Percentiles rank a stretch among this genome's conserved stretches.
phyloP scores from a whole-genome alignment of 2,888 invertebrate genomes.

The Campoplex capitator region DNA sequence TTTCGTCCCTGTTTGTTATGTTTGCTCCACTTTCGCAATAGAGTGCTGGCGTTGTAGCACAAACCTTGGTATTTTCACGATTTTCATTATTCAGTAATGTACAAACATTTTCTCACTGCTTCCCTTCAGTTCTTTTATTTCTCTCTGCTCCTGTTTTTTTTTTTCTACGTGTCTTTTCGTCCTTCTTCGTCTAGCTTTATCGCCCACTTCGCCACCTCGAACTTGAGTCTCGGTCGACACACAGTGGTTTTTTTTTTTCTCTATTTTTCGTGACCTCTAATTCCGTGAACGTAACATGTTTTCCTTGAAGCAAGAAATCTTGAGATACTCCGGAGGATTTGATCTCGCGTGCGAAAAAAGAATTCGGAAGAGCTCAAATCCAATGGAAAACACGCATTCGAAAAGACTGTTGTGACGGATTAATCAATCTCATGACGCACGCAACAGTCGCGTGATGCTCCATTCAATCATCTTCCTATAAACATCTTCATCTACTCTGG shows the following conservation, averaged over 20 bases:
- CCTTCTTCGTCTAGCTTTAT: neutral
- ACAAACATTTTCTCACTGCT: constrained; percentile 10
- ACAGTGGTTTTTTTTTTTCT: constrained; percentile 67
- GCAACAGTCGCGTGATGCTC: constrained; percentile 21
- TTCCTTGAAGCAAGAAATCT: constrained; percentile 6
- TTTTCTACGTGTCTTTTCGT: neutral
- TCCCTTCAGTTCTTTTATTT: neutral
- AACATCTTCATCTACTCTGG: neutral
- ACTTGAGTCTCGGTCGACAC: constrained; percentile 64
- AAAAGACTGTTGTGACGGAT: constrained; percentile 5
- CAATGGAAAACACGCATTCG: constrained; percentile 9
- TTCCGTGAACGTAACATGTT: constrained; percentile 22
- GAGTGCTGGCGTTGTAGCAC: neutral
- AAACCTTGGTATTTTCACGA: neutral
- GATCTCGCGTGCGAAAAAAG: constrained; percentile 52
- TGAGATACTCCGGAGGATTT: constrained; percentile 24
- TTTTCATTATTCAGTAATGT: constrained; percentile 3
- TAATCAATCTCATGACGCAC: constrained; percentile 42
- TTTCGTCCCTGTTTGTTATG: neutral
- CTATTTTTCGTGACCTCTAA: constrained; percentile 55
- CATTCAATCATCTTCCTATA: constrained; percentile 2
- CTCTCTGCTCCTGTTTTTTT: neutral
- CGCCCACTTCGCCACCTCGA: neutral
- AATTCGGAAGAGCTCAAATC: constrained; percentile 15
- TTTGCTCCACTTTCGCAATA: neutral